Percentiles rank a stretch among this genome's conserved stretches.
Evolutionary conservation across 1,140 invertebrate genomes (phyloP).

Genomic region (Drosophila pruinosa): DNA sequence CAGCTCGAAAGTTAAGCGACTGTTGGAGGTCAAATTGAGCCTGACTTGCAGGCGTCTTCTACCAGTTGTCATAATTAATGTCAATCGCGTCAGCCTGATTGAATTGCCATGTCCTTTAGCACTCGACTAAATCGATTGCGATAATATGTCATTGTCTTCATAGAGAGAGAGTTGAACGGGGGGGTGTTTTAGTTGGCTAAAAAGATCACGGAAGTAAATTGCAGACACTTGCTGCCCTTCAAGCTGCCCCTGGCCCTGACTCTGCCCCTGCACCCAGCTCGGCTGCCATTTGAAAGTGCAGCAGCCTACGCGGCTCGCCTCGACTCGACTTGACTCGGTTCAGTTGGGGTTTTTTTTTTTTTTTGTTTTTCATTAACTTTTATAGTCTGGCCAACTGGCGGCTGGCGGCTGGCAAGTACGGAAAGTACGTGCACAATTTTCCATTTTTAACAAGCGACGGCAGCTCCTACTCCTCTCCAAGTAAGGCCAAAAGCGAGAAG

Average conservation of each 20-base stretch:
- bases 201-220: background rate
- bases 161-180: background rate
- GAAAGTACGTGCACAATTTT: constrained; percentile 43
- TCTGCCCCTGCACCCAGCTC: background rate
- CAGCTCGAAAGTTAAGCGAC: background rate
- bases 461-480: background rate
- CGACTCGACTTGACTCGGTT: background rate
- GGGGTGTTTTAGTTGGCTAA: no score
- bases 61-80: background rate
- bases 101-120: background rate
- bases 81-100: background rate
- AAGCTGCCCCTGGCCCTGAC: background rate
- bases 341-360: background rate
- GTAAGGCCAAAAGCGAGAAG: constrained; percentile 17
- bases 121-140: background rate
- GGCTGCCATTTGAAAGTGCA: constrained; percentile 6
- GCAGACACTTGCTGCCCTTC: constrained; percentile 5
- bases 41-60: no score
- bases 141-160: background rate
- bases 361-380: constrained; percentile 52
- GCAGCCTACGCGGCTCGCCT: background rate
- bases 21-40: background rate
- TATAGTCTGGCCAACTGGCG: constrained; percentile 34
- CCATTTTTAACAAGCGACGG: constrained; percentile 21
- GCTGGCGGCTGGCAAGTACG: background rate